Percentiles rank a stretch among this genome's conserved stretches.
Conservation (phyloP, 2,797 vertebrate genomes). For the Adrianichthys oophorus region DNA sequence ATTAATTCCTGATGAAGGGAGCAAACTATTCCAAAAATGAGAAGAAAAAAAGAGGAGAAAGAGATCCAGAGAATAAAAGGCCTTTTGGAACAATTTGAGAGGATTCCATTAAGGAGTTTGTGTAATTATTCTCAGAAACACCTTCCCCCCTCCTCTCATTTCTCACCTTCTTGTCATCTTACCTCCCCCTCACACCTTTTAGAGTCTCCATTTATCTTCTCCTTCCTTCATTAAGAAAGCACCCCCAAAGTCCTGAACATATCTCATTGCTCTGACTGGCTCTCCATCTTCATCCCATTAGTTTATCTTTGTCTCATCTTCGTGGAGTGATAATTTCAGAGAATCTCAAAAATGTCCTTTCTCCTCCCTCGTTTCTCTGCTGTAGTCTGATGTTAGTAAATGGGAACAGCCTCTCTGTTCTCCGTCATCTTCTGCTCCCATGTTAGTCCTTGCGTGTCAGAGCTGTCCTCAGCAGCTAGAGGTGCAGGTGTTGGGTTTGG, state of each 20-base stretch:
- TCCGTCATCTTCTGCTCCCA: slow-evolving; percentile 25
- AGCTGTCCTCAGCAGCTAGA: slow-evolving; percentile 76
- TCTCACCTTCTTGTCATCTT: slow-evolving; percentile 57
- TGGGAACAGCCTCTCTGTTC: neutral
- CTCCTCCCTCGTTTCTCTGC: slow-evolving; percentile 28
- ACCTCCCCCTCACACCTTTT: slow-evolving; percentile 64
- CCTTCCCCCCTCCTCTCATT: slow-evolving; percentile 54
- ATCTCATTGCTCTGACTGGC: slow-evolving; percentile 53
- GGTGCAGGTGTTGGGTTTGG: slow-evolving; percentile 72
- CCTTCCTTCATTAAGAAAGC: slow-evolving; percentile 41
- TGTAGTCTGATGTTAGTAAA: slow-evolving; percentile 42
- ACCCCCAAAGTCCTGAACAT: slow-evolving; percentile 54
- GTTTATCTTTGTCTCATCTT: slow-evolving; percentile 34
- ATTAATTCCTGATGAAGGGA: slow-evolving; percentile 82
- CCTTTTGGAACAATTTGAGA: slow-evolving; percentile 74
- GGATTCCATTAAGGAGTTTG: slow-evolving; percentile 73
- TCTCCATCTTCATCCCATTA: slow-evolving; percentile 60
- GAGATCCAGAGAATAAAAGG: slow-evolving; percentile 62
- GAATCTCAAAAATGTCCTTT: slow-evolving; percentile 38
- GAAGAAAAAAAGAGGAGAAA: slow-evolving; percentile 21
- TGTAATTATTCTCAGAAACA: slow-evolving; percentile 70
- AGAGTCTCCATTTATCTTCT: slow-evolving; percentile 55
- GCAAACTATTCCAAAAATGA: slow-evolving; percentile 39
- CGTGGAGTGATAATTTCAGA: slow-evolving; percentile 35
- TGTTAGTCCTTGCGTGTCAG: slow-evolving; percentile 23